These are phyloP conservation scores for Adelges cooleyi DNA, from an alignment of 1,140 invertebrate genomes.

Conservation along the genomic window DNA sequence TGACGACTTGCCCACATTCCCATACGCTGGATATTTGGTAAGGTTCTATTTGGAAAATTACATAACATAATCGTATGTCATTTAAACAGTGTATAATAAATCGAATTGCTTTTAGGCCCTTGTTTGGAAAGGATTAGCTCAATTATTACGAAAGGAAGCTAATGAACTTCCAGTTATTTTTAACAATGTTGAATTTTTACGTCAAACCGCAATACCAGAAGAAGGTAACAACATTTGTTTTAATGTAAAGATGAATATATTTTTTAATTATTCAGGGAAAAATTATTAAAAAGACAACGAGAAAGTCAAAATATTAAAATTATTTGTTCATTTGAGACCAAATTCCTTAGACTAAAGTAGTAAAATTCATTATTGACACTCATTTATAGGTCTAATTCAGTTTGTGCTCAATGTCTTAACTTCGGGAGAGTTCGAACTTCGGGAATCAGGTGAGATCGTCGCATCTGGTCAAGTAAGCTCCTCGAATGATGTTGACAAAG, in stretches of 20 bases:
- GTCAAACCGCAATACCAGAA: conserved; percentile 79
- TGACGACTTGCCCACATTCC: conserved; percentile 9
- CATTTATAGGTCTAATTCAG: conserved; percentile 49
- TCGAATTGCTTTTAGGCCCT: conserved; percentile 44
- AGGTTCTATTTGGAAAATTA: background rate
- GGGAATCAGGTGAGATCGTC: conserved; percentile 67
- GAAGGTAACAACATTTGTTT: too few species aligned
- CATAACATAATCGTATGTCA: too few species aligned
- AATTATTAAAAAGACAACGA: too few species aligned
- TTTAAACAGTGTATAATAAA: too few species aligned
- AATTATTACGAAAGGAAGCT: conserved; percentile 58
- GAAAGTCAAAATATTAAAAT: too few species aligned
- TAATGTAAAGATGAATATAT: too few species aligned
- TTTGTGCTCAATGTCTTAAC: conserved; percentile 77
- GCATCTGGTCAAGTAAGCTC: conserved; percentile 62
- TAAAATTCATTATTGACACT: background rate
- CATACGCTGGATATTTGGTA: conserved; percentile 23
- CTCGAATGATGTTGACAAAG: conserved; percentile 47
- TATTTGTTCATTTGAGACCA: too few species aligned
- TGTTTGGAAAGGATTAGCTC: conserved; percentile 84
- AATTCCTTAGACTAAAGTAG: too few species aligned
- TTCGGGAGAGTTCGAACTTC: conserved; percentile 80
- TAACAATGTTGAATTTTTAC: conserved; percentile 73
- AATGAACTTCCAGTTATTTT: conserved; percentile 70
- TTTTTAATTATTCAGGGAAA: too few species aligned